Base-by-base conservation (phyloP, 2,888 invertebrate species). In the Leistus spinibarbis region DNA sequence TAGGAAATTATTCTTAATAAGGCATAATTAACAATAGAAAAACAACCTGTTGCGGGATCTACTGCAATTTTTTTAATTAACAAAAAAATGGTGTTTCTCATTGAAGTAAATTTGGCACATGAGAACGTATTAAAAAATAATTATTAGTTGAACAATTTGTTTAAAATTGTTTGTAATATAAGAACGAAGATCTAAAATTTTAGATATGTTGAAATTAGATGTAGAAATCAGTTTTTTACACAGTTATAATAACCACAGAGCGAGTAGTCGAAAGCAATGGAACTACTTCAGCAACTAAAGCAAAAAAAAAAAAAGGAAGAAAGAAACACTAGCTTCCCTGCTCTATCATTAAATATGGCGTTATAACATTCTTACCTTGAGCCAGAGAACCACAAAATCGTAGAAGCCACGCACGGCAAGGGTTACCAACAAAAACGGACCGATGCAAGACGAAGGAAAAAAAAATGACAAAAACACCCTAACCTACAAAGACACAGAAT, bases 321-420 rank as follows among this genome's bases (percentile, higher is more conserved):
- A 23, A 64, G 13, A 64, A 64, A 64, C 20, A 16, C 23, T 16
- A 23, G 20, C 16, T 23, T 16, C 73, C 67, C 73, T 60, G 54
- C 10, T 63, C 67, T 73, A 73, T 73, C 67, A 73, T 73, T 73
- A 73, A 73, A 67, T 73, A 73, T 67, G 67, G 67, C 73, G 73
- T 60, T 67, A 73, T 60, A 73, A 73, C 73, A 73, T 73, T 73
- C 73, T 63, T 67, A 62, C 66, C 65, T 72, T 66, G 65, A 72
- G 40, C 22, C 72, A 56, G 40, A 54, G 57, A 67, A 73, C 67
- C 73, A 67, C 73, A 73, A 66, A 57, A 53, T 67, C 27, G 10
- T 60, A 60, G 19, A 54, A 40, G 40, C 40, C 40, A 60, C 16
- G 60, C 60, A 60, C 60, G 16, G 9, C 57, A 60, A 16, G 20